Evolutionary conservation across 2,797 vertebrate species (phyloP).

Genomic region (Anableps anableps): DNA sequence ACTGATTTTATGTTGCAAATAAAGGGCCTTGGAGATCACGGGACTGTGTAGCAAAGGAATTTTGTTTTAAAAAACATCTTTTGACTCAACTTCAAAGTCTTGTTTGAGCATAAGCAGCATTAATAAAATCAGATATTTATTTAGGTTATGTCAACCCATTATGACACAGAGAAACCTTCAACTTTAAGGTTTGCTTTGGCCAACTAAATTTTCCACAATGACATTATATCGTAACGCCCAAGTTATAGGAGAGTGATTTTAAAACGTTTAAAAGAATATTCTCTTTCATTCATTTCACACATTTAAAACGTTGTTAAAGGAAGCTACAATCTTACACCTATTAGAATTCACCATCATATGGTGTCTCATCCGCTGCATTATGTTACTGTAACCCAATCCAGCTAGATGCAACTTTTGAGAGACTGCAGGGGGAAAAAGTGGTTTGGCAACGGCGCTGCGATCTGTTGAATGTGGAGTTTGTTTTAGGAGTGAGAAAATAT

Average conservation of each 20-base stretch:
- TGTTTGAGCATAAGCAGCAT: no score
- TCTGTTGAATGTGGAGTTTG: slow-evolving; percentile 82
- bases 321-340: neutral
- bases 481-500: slow-evolving; percentile 81
- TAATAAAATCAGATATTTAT: no score
- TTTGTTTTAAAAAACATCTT: no score
- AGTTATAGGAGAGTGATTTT: neutral
- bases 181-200: neutral
- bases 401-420: slow-evolving; percentile 73
- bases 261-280: neutral
- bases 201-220: neutral
- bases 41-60: no score
- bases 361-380: slow-evolving; percentile 56
- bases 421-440: slow-evolving; percentile 71
- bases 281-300: neutral
- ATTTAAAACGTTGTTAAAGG: neutral
- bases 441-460: slow-evolving; percentile 70
- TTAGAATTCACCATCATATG: slow-evolving; percentile 8
- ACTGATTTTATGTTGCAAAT: no score
- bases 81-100: no score
- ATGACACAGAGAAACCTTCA: neutral
- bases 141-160: no score
- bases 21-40: no score
- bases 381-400: slow-evolving; percentile 69
- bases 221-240: neutral